These are phyloP conservation scores for Enhydra lutris DNA, from an alignment of 2,113 vertebrate species.

Conservation along the genomic window DNA sequence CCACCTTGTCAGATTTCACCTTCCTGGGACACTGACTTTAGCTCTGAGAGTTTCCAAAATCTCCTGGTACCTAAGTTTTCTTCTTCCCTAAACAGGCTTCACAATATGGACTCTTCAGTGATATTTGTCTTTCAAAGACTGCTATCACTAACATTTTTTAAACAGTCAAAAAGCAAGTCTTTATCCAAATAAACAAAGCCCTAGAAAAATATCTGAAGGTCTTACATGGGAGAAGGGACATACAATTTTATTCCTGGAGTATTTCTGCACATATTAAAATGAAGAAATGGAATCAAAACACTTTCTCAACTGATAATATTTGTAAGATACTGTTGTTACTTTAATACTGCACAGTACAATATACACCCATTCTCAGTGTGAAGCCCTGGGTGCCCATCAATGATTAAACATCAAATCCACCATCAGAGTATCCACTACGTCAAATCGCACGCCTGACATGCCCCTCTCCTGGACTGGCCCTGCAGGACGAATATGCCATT, in stretches of 20 bases:
- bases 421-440: not conserved
- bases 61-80: not conserved
- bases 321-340: not conserved
- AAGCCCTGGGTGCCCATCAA: not conserved
- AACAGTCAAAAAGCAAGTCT: not conserved
- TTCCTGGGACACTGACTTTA: not conserved
- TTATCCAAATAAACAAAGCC: constrained; percentile 46
- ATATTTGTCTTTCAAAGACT: not conserved
- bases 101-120: not conserved
- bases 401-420: not conserved
- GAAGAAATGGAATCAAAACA: not conserved
- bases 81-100: not conserved
- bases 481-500: not conserved
- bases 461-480: not conserved
- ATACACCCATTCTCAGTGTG: not conserved
- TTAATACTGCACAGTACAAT: not conserved
- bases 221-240: not conserved
- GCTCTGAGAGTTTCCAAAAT: not conserved
- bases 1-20: not conserved
- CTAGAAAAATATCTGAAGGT: not conserved
- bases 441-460: not conserved
- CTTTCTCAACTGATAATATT: not conserved
- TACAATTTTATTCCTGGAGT: not conserved
- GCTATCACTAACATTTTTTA: not conserved
- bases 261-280: not conserved